Base-by-base conservation (phyloP, 2,797 vertebrate species). In the Nannoperca obscura region DNA sequence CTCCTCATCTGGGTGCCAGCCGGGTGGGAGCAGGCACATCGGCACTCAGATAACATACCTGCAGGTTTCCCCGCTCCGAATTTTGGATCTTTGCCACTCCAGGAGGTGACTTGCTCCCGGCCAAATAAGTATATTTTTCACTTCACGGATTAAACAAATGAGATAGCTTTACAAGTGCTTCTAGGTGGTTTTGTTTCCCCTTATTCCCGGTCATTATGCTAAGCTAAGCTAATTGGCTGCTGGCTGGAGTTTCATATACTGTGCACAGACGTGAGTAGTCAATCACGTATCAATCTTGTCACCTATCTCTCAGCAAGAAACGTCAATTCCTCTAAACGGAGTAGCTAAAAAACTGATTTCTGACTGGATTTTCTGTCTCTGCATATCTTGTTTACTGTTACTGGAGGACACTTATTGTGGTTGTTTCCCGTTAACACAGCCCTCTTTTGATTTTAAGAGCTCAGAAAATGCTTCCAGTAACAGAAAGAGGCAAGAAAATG, bases 41-140 rank as follows among this genome's bases (percentile, higher is more conserved):
- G 20, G 67, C 73, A 46, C 27, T 19, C 57, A 46, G 60, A 44
- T 57, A 52, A 61, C 2, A 15, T 75, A 78, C 78, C 69, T 82
- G 73, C 70, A 61, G 74, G 69, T 70, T 71, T 64, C 55, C 46
- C 17, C 3, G 46, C 4, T 76, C 24, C 30, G 40, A 15, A 70
- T 64, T 66, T 64, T 6, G 19, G 24, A 58, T 50, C 66, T 47
- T 74, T 60, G 12, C 36, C n/a, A 1, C 24, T 47, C 52, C 8
- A 19, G 5, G n/a, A 49, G 49, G 32, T 8, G n/a, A 5, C 44
- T n/a, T 2, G 42, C 42, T 58, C 2, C 30, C 9, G 2, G 20
- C 27, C 7, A 10, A 11, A 53, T 3, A 53, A 5, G n/a, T n/a
- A n/a, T 22, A 8, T 62, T 27, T 27, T 22, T 38, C 7, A 7